Conservation (phyloP, 2,113 vertebrate genomes). For the Narcine bancroftii region DNA sequence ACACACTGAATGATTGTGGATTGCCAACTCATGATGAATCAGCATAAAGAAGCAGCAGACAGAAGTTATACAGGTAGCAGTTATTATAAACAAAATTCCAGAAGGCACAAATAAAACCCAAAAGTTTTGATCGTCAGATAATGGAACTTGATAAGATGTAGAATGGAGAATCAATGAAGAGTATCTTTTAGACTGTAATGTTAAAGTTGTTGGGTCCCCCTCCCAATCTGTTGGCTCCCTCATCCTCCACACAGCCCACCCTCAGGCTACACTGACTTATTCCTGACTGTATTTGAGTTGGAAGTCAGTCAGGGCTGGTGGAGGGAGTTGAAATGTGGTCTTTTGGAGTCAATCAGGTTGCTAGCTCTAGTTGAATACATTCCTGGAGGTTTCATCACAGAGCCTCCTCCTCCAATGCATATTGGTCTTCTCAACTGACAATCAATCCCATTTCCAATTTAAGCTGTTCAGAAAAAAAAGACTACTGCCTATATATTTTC, state of each 20-base stretch:
- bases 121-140: neutral
- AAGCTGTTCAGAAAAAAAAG: too few relatives aligned
- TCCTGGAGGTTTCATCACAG: neutral
- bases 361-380: neutral
- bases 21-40: neutral
- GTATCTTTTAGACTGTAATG: neutral
- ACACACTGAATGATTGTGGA: neutral
- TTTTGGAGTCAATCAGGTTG: neutral
- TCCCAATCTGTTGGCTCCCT: too few relatives aligned
- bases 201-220: too few relatives aligned
- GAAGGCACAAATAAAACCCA: conserved; percentile 17
- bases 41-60: neutral
- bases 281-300: neutral
- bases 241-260: too few relatives aligned
- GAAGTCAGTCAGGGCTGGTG: neutral
- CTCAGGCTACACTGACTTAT: neutral
- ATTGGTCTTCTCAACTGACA: too few relatives aligned
- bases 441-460: too few relatives aligned
- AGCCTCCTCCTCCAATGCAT: too few relatives aligned
- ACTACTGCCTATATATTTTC: too few relatives aligned
- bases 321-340: neutral
- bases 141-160: neutral
- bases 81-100: neutral
- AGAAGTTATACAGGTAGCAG: conserved; percentile 15
- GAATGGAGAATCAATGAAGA: neutral